Evolutionary conservation across 2,113 vertebrate species (phyloP).

Genomic region (Balaeniceps rex): DNA sequence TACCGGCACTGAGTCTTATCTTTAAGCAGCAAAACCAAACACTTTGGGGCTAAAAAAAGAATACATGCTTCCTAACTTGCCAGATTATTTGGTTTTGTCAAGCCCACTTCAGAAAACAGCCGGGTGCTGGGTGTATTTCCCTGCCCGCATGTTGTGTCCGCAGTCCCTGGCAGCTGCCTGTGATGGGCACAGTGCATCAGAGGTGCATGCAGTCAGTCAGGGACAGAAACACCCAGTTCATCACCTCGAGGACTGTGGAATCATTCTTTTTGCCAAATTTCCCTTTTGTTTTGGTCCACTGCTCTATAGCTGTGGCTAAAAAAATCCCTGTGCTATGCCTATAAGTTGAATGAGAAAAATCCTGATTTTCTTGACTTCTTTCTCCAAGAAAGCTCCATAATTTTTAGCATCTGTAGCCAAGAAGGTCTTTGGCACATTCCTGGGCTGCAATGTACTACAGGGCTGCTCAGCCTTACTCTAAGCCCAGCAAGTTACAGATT

Average conservation of each 20-base stretch:
- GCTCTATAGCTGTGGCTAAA: background rate
- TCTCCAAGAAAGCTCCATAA: background rate
- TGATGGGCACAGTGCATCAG: background rate
- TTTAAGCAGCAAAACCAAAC: background rate
- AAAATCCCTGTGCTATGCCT: background rate
- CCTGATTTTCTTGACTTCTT: background rate
- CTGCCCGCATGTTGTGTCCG: background rate
- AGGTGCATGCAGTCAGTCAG: background rate
- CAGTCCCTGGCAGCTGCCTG: background rate
- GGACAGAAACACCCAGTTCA: background rate
- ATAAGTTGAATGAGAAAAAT: background rate
- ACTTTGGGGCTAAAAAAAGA: background rate
- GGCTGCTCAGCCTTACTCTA: background rate
- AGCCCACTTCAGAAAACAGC: background rate
- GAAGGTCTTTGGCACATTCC: background rate
- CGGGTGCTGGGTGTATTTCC: background rate
- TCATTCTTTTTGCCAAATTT: background rate
- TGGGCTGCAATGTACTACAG: background rate
- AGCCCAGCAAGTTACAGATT: background rate
- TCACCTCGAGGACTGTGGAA: background rate
- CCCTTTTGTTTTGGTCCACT: background rate
- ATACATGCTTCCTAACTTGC: background rate
- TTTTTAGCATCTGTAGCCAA: background rate
- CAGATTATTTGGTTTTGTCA: background rate
- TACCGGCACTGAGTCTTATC: background rate